Evolutionary conservation across 2,888 invertebrate species (phyloP), one percentile per base, ranked within the genome.

Genomic region (Lasioglossum vierecki): DNA sequence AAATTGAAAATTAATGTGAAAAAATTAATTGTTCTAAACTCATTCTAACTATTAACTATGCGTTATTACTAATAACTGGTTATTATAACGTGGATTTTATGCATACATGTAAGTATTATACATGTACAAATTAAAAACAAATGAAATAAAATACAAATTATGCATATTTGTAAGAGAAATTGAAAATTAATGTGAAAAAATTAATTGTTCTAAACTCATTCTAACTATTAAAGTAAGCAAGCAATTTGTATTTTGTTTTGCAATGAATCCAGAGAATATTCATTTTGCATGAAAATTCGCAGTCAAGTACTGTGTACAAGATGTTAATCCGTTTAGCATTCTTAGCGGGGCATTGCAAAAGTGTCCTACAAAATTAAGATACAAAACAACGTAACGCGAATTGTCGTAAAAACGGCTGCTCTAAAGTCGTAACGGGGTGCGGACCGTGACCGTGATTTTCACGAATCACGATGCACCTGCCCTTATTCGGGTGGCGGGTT

Each of bases 391-490:
- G 26, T 26, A 57, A 60, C 46, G 66, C 63, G 74, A 46, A 15
- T 15, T 35, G 30, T 49, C 75, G 76, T 79, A 85, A 76, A 79
- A 80, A 73, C 60, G 46, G 15, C 46, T 74, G 41, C 41, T 74
- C 68, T 72, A 39, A 35, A 72, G 30, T 63, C 63, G 41, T 75
- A 75, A 44, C 75, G 53, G 44, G 60, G 44, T 63, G 63, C 49
- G 30, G 30, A 35, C 72, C 75, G 70, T 78, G 77, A 66, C 80
- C 70, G 82, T 83, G 82, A 87, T 88, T 89, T 88, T 86, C 74
- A 84, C 86, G 86, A 91, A 91, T 91, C 90, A 91, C 84, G 84
- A 83, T 91, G 87, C 92, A 92, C 92, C 91, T 92, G 92, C 86
- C 83, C 76, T 82, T 84, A 78, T 80, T 74, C 76, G 74, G 80